Percentiles rank a stretch among this genome's conserved stretches.
These are phyloP conservation scores for Cynopterus brachyotis DNA, from an alignment of 2,113 vertebrate genomes.

Conservation along the genomic window DNA sequence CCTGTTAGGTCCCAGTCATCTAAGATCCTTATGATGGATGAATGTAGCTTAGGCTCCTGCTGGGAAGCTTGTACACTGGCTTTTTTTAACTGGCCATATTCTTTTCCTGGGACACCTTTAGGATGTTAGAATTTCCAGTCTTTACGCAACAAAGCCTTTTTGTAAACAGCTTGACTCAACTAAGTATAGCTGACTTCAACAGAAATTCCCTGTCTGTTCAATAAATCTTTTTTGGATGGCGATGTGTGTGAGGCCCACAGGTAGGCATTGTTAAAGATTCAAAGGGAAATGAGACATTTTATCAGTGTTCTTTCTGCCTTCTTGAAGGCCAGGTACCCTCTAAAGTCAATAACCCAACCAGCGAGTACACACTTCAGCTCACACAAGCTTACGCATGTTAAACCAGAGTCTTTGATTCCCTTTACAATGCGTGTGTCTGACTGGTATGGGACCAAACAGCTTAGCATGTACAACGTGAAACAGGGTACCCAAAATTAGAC, in stretches of 20 bases:
- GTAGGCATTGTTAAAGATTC: neutral
- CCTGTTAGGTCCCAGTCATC: neutral
- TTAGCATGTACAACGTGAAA: neutral
- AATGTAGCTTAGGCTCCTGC: neutral
- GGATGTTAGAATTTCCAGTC: neutral
- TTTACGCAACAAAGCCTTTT: neutral
- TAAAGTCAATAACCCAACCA: neutral
- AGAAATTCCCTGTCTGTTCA: neutral
- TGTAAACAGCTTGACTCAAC: neutral
- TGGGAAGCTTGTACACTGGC: neutral
- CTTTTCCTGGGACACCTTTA: neutral
- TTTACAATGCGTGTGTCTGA: neutral
- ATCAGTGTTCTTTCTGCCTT: neutral
- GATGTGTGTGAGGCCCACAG: neutral
- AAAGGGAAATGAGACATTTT: neutral
- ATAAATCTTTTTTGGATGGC: neutral
- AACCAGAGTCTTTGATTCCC: neutral
- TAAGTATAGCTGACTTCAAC: neutral
- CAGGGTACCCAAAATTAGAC: neutral
- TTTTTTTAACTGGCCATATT: neutral
- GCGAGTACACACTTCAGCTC: neutral
- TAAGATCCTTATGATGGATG: neutral
- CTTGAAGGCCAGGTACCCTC: neutral
- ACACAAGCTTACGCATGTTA: neutral
- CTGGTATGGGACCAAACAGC: neutral